These are phyloP conservation scores for Bucco capensis DNA, from an alignment of 2,113 vertebrate species.

Conservation along the genomic window DNA sequence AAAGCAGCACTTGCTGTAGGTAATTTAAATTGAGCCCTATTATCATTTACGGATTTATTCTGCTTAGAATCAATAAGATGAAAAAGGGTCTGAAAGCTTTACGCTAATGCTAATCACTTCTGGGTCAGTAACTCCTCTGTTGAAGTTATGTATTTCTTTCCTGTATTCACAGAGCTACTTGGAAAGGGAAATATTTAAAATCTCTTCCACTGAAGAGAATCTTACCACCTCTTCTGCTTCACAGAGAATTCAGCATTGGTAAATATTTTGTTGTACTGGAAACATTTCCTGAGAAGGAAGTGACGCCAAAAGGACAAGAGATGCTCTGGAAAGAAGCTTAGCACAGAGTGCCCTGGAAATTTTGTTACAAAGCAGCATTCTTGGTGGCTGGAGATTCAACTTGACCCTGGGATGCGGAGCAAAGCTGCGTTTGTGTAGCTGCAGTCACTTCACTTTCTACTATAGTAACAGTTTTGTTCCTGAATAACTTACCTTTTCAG, in stretches of 20 bases:
- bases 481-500: neutral
- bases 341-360: neutral
- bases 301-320: neutral
- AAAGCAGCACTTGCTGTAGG: conserved; percentile 68
- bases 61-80: conserved; percentile 69
- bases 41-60: conserved; percentile 71
- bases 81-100: conserved; percentile 57
- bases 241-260: conserved; percentile 17
- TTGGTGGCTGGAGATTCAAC: neutral
- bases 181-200: conserved; percentile 47
- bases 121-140: conserved; percentile 60
- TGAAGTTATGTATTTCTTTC: conserved; percentile 49
- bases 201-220: conserved; percentile 33
- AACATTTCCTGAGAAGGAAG: conserved; percentile 16
- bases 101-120: conserved; percentile 65
- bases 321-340: neutral
- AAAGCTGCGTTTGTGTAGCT: neutral
- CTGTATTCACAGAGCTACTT: conserved; percentile 34
- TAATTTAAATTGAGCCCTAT: conserved; percentile 74
- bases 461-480: neutral
- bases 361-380: neutral
- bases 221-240: neutral
- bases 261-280: conserved; percentile 11
- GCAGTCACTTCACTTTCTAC: neutral
- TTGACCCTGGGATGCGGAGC: neutral